A percentile compares a stretch with the other conserved stretches of the same genome.
These are phyloP conservation scores for Gila orcuttii DNA, from an alignment of 2,113 vertebrate genomes.

Conservation along the genomic window DNA sequence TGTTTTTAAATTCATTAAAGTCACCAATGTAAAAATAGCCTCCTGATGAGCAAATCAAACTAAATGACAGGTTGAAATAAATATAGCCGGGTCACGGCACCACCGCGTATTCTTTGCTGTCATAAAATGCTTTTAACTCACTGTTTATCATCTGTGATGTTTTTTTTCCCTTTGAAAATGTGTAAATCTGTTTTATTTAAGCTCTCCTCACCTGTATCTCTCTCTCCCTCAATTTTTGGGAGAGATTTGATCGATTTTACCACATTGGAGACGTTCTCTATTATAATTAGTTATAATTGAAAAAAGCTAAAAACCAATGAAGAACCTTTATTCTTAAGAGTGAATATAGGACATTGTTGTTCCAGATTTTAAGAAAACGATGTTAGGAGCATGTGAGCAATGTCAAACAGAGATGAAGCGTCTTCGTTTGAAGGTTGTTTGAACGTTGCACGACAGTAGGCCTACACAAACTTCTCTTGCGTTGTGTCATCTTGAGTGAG, in stretches of 20 bases:
- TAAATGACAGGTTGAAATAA: background rate
- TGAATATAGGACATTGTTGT: background rate
- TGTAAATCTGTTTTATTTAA: constrained; percentile 22
- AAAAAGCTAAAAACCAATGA: background rate
- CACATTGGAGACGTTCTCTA: constrained; percentile 95
- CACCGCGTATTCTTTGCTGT: background rate
- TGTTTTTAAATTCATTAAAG: background rate
- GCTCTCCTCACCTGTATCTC: constrained; percentile 43
- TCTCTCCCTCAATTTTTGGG: constrained; percentile 55
- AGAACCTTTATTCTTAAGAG: background rate
- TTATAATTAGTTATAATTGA: constrained; percentile 64
- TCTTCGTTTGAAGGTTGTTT: background rate
- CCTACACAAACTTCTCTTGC: constrained; percentile 3
- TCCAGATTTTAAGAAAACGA: background rate
- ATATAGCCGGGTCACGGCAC: constrained; percentile 16
- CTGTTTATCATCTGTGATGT: constrained; percentile 84
- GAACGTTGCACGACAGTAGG: background rate
- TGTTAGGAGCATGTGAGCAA: background rate
- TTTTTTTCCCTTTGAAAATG: background rate
- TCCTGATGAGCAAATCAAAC: background rate
- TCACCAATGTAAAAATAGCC: background rate
- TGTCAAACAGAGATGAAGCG: background rate
- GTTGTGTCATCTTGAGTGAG: constrained; percentile 61
- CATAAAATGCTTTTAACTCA: constrained; percentile 78
- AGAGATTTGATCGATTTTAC: constrained; percentile 98